phyloP scores from a whole-genome alignment of 2,113 vertebrate species.

The Microtus oregoni region DNA sequence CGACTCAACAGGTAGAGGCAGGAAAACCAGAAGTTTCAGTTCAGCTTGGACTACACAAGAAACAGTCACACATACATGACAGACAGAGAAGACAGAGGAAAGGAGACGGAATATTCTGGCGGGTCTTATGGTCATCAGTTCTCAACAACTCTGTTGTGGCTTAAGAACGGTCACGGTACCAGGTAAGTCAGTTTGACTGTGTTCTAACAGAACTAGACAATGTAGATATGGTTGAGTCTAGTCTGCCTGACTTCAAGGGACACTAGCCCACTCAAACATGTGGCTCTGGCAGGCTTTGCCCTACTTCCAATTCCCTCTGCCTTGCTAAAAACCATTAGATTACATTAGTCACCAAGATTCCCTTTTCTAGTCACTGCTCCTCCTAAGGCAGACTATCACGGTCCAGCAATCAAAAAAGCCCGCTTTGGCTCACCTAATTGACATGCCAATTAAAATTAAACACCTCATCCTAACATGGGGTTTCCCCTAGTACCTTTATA shows the following conservation, averaged over 20 bases:
- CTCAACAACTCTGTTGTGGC: not conserved
- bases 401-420: not conserved
- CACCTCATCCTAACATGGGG: not conserved
- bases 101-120: not conserved
- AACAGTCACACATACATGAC: not conserved
- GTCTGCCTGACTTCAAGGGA: not conserved
- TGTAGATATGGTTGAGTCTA: not conserved
- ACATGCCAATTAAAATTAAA: not conserved
- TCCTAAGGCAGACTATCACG: not conserved
- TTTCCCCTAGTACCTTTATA: not conserved
- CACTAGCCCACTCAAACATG: not conserved
- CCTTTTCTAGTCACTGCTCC: not conserved
- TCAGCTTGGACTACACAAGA: not conserved
- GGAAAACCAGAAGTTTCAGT: not conserved
- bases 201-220: conserved; percentile 28
- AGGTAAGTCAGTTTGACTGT: not conserved
- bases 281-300: not conserved
- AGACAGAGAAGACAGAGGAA: not conserved
- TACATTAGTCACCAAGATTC: not conserved
- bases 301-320: not conserved
- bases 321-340: not conserved
- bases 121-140: not conserved
- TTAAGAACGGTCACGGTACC: not conserved
- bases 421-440: not conserved
- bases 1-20: not conserved